Percentiles rank a stretch among this genome's conserved stretches.
Evolutionary conservation across 2,113 vertebrate species (phyloP).

Genomic region (Corvus moneduloides): DNA sequence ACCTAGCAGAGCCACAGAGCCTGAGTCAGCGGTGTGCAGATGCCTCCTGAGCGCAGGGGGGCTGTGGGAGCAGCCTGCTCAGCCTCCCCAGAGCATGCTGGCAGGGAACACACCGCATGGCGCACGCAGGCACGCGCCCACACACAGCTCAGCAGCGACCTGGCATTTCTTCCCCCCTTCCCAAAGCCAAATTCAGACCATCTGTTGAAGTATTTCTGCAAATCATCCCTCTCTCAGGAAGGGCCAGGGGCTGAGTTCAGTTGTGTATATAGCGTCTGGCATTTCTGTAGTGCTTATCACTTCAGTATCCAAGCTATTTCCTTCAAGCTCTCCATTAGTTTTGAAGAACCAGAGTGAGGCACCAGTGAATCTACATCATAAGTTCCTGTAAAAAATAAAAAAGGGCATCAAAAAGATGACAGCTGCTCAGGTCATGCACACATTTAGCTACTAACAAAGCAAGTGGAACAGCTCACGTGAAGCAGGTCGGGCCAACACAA

Average conservation of each 20-base stretch:
- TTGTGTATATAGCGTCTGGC: conserved; percentile 7
- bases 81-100: not conserved
- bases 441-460: not conserved
- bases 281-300: not conserved
- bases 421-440: not conserved
- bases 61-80: not conserved
- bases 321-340: not conserved
- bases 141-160: not conserved
- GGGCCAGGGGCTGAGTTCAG: not conserved
- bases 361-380: not conserved
- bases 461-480: not conserved
- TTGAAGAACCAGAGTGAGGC: not conserved
- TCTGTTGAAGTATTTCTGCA: conserved; percentile 49
- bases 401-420: not conserved
- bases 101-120: not conserved
- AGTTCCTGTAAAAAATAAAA: not conserved
- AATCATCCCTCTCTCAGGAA: not conserved
- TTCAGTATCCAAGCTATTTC: not conserved
- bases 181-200: conserved; percentile 36
- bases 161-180: not conserved
- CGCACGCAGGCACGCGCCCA: not conserved
- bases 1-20: not conserved
- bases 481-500: not conserved
- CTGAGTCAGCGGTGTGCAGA: not conserved
- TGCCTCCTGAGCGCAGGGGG: not conserved